Percentiles rank a stretch among this genome's conserved stretches.
Conservation (phyloP, 2,797 vertebrate species). For the Eidolon dupreanum region DNA sequence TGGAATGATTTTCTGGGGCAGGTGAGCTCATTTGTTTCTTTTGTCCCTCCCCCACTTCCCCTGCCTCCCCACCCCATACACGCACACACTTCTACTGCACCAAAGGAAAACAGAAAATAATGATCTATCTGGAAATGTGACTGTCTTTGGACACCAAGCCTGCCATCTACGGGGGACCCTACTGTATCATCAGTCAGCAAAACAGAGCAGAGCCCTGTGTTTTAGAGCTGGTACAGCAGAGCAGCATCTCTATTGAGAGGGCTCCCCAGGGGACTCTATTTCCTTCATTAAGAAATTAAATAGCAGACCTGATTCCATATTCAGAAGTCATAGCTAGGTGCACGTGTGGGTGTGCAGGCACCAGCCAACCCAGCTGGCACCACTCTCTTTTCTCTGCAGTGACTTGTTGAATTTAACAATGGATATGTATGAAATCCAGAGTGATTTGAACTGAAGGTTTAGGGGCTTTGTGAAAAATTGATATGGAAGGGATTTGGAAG, state of each 20-base stretch:
- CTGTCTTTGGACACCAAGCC: slow-evolving; percentile 50
- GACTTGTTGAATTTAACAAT: slow-evolving; percentile 54
- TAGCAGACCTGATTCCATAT: background rate
- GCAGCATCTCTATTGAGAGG: background rate
- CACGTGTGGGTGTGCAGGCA: background rate
- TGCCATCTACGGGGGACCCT: slow-evolving; percentile 24
- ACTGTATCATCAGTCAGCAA: slow-evolving; percentile 50
- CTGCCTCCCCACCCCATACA: background rate
- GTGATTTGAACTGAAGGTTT: slow-evolving; percentile 31
- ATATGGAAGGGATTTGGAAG: slow-evolving; percentile 4
- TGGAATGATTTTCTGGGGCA: background rate
- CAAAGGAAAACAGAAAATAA: slow-evolving; percentile 40
- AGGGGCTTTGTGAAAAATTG: slow-evolving; percentile 51
- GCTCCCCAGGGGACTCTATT: background rate
- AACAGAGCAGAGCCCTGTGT: slow-evolving; percentile 7
- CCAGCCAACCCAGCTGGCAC: background rate
- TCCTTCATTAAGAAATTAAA: slow-evolving; percentile 49
- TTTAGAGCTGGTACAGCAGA: slow-evolving; percentile 4
- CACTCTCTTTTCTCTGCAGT: slow-evolving; percentile 16
- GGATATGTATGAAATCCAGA: background rate
- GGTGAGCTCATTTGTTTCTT: slow-evolving; percentile 32
- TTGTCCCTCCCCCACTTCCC: background rate
- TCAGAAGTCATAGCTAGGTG: slow-evolving; percentile 38
- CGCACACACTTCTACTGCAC: background rate
- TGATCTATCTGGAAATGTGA: background rate